Conservation (phyloP, 2,888 invertebrate genomes). For the Lingula anatina region DNA sequence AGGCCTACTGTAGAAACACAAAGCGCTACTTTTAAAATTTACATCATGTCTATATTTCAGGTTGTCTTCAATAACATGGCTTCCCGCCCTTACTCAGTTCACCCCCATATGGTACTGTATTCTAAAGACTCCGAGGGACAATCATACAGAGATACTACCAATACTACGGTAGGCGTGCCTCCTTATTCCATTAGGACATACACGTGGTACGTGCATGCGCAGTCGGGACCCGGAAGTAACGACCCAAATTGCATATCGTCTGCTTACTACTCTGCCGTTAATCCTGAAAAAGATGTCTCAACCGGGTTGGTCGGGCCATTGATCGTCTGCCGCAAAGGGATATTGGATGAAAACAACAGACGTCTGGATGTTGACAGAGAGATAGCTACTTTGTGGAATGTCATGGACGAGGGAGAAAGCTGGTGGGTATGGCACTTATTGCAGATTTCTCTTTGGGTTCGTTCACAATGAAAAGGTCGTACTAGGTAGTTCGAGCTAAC, state of each 20-base stretch:
- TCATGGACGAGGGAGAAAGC: slow-evolving; percentile 3
- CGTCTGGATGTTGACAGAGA: neutral
- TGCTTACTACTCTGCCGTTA: neutral
- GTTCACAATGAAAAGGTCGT: no score
- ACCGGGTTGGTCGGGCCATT: slow-evolving; percentile 2
- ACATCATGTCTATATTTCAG: no score
- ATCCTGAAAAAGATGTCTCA: neutral
- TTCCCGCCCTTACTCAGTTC: slow-evolving; percentile 20
- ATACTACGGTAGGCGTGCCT: no score
- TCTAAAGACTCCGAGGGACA: slow-evolving; percentile 23
- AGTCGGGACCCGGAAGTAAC: neutral
- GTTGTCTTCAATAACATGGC: slow-evolving; percentile 30
- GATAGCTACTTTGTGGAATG: neutral
- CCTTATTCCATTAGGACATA: no score
- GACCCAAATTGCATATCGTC: slow-evolving; percentile 1
- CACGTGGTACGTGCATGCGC: neutral
- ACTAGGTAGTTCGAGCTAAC: no score
- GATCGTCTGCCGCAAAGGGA: slow-evolving; percentile 9
- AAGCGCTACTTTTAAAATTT: no score
- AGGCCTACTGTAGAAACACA: no score
- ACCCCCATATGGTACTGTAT: slow-evolving; percentile 25
- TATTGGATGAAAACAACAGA: neutral
- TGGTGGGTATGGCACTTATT: no score
- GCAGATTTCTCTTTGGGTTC: no score
- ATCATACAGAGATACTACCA: slow-evolving; percentile 19